phyloP scores from a whole-genome alignment of 2,797 vertebrate species.

The Sibirionetta formosa region DNA sequence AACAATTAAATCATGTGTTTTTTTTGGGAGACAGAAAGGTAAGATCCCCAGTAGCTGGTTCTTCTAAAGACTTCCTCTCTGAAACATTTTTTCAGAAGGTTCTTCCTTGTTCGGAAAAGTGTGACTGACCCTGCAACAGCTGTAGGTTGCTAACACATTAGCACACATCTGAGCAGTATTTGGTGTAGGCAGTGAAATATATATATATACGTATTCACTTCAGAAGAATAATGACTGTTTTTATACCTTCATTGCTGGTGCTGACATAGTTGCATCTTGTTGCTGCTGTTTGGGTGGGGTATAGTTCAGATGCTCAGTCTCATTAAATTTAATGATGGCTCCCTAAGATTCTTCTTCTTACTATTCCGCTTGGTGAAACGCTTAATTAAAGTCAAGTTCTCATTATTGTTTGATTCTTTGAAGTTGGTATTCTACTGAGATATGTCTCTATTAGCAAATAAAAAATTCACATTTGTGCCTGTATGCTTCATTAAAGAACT shows the following conservation, averaged over 20 bases:
- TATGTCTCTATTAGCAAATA: neutral
- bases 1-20: rapidly evolving
- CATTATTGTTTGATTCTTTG: neutral
- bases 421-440: neutral
- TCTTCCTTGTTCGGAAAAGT: neutral
- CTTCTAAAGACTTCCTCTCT: neutral
- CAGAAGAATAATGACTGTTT: neutral
- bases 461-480: neutral
- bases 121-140: rapidly evolving
- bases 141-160: neutral
- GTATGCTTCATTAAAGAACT: neutral
- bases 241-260: neutral
- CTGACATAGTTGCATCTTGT: neutral
- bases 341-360: neutral
- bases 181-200: neutral
- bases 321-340: neutral
- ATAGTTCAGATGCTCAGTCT: neutral
- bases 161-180: neutral
- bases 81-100: neutral
- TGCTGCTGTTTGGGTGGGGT: neutral
- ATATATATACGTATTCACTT: neutral
- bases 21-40: neutral
- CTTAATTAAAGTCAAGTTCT: neutral
- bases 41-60: neutral
- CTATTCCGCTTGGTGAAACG: neutral